These are phyloP conservation scores for Standfussiana lucernea DNA, from an alignment of 2,888 invertebrate genomes.

Conservation along the genomic window DNA sequence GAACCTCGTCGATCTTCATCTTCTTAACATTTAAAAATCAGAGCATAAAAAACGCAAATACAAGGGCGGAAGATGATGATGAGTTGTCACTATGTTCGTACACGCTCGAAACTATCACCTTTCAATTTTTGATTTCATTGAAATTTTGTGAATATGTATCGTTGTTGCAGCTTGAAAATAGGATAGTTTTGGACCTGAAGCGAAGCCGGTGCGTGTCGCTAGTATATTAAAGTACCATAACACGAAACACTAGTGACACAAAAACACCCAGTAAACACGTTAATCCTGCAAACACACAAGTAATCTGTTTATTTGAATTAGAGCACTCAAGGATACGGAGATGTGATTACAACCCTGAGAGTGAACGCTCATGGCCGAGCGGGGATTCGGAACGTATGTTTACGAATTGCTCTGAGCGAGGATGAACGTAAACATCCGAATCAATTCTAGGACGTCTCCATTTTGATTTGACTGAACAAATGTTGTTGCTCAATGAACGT, in stretches of 20 bases:
- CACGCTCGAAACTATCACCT: neutral
- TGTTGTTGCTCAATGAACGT: too few species aligned
- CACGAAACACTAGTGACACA: neutral
- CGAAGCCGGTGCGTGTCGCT: neutral
- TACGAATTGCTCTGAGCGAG: slow-evolving; percentile 24
- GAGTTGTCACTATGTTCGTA: neutral
- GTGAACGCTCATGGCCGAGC: slow-evolving; percentile 42
- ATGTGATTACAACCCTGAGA: slow-evolving; percentile 44
- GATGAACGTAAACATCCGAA: slow-evolving; percentile 41
- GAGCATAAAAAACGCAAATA: too few species aligned
- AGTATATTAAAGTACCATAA: neutral
- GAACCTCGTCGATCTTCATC: neutral
- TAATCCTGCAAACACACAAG: slow-evolving; percentile 17
- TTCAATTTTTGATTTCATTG: neutral
- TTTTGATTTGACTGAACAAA: slow-evolving; percentile 1
- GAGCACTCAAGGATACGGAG: slow-evolving; percentile 35
- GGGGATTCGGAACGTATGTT: slow-evolving; percentile 39
- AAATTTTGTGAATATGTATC: neutral
- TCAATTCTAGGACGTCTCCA: slow-evolving; percentile 15
- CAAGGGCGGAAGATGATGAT: too few species aligned
- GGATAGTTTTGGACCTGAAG: neutral
- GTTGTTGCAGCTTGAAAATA: neutral
- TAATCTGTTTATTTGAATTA: slow-evolving; percentile 28
- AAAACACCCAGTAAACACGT: neutral
- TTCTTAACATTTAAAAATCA: neutral